phyloP scores from a whole-genome alignment of 2,113 vertebrate species.

The Pelobates fuscus region DNA sequence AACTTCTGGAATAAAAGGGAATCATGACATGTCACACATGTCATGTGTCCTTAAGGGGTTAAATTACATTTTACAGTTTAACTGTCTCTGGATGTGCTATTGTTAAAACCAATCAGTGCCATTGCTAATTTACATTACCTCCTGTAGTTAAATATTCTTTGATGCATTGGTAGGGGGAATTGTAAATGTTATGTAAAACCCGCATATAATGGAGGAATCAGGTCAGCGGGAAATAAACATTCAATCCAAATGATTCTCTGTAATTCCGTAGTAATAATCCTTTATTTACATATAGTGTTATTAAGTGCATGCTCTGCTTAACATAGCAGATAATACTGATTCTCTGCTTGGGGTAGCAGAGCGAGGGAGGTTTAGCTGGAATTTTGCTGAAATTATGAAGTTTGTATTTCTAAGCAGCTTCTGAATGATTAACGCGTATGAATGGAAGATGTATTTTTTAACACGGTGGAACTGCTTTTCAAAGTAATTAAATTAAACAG shows the following conservation, averaged over 20 bases:
- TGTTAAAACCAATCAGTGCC: too few relatives aligned
- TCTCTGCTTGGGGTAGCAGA: slow-evolving; percentile 13
- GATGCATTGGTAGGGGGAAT: background rate
- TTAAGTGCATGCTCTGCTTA: background rate
- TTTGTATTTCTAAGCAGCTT: too few relatives aligned
- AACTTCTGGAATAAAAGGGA: too few relatives aligned
- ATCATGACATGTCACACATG: too few relatives aligned
- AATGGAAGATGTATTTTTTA: background rate
- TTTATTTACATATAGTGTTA: slow-evolving; percentile 8
- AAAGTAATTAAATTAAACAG: too few relatives aligned
- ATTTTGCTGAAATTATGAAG: background rate
- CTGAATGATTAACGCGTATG: background rate
- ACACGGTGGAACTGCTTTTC: too few relatives aligned
- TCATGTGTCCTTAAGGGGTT: too few relatives aligned
- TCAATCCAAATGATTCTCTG: slow-evolving; percentile 6
- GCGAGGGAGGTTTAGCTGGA: background rate
- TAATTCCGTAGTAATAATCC: slow-evolving; percentile 10
- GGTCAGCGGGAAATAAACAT: slow-evolving; percentile 13
- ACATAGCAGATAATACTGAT: slow-evolving; percentile 10
- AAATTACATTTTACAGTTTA: too few relatives aligned
- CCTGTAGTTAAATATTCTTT: slow-evolving; percentile 27
- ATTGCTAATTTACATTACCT: background rate
- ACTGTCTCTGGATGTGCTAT: too few relatives aligned
- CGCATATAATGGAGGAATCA: slow-evolving; percentile 28
- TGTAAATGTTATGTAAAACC: slow-evolving; percentile 26